A percentile compares a stretch with the other conserved stretches of the same genome.
These are phyloP conservation scores for Xanthia togata DNA, from an alignment of 2,888 invertebrate genomes.

Conservation along the genomic window DNA sequence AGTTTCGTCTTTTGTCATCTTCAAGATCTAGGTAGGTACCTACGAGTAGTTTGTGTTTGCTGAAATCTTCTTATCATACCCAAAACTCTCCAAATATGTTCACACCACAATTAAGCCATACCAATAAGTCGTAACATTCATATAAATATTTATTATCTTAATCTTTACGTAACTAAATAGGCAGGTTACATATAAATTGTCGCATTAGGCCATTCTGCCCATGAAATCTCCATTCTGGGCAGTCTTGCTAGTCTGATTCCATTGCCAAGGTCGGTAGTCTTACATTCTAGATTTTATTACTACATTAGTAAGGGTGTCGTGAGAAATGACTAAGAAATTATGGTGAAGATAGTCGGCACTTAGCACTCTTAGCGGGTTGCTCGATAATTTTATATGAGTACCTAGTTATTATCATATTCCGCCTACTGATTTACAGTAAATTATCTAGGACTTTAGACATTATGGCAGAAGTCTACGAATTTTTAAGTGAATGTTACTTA, in stretches of 20 bases:
- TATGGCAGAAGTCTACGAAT: too few species aligned
- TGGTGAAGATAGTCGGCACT: constrained; percentile 43
- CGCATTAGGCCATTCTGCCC: constrained; percentile 37
- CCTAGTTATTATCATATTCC: constrained; percentile 15
- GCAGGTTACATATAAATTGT: constrained; percentile 44
- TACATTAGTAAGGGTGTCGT: constrained; percentile 24
- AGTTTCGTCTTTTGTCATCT: background rate
- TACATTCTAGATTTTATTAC: constrained; percentile 41
- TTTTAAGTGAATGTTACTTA: background rate
- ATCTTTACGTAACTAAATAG: constrained; percentile 46
- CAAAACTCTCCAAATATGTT: background rate
- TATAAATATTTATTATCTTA: constrained; percentile 47
- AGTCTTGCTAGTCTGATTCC: constrained; percentile 14
- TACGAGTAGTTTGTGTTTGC: background rate
- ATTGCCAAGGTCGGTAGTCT: constrained; percentile 46
- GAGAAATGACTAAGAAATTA: constrained; percentile 18
- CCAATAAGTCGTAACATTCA: constrained; percentile 9
- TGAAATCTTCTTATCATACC: background rate
- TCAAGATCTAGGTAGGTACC: background rate
- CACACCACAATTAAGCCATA: constrained; percentile 1
- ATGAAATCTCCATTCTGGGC: constrained; percentile 40
- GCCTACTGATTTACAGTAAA: constrained; percentile 6
- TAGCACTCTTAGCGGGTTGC: constrained; percentile 13
- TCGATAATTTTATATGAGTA: constrained; percentile 26
- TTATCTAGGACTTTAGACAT: background rate